These are phyloP conservation scores for Alouatta palliata DNA, from an alignment of 2,113 vertebrate species.

Conservation along the genomic window DNA sequence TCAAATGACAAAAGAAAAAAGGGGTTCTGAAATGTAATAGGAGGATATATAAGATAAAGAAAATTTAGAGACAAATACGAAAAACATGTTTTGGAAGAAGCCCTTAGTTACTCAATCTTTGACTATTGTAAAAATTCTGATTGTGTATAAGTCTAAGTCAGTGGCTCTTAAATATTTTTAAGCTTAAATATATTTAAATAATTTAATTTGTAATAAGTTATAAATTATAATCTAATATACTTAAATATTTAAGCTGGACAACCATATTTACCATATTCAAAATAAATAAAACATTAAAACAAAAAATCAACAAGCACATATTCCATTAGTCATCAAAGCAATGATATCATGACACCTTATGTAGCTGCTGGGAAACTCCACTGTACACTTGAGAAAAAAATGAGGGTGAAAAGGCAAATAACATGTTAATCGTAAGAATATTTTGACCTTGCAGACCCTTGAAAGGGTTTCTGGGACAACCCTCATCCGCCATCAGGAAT, in stretches of 20 bases:
- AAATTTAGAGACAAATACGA: not conserved
- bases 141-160: not conserved
- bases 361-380: not conserved
- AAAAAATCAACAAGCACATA: not conserved
- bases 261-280: not conserved
- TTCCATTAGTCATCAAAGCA: not conserved
- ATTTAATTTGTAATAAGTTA: no score
- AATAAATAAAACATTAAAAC: not conserved
- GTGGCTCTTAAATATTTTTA: not conserved
- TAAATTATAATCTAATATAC: no score
- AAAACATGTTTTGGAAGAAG: not conserved
- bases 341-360: not conserved
- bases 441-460: not conserved
- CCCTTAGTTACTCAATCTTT: not conserved
- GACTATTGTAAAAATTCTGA: not conserved
- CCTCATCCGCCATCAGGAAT: fast-evolving
- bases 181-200: not conserved
- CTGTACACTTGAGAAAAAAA: not conserved
- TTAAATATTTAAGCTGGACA: no score
- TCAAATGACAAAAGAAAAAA: conserved; percentile 10
- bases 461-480: not conserved
- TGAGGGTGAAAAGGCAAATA: not conserved
- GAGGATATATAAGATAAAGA: not conserved
- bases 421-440: not conserved
- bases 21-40: not conserved